phyloP scores from a whole-genome alignment of 2,113 vertebrate genomes.

The Fregetta grallaria region DNA sequence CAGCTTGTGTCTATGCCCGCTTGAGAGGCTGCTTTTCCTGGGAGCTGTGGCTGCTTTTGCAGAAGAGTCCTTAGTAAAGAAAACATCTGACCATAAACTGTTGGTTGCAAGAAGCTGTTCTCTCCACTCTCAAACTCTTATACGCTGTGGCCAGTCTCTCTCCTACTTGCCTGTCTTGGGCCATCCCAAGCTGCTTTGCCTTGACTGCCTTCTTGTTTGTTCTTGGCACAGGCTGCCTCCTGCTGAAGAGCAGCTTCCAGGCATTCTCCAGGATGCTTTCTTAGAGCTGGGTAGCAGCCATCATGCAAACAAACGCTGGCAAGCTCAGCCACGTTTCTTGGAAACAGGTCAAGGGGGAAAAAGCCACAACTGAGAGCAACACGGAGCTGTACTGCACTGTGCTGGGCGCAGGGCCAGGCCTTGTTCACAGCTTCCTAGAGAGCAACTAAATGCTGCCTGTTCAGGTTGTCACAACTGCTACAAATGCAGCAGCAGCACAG shows the following conservation, averaged over 20 bases:
- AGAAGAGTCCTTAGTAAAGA: background rate
- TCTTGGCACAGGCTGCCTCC: background rate
- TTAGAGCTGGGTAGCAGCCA: background rate
- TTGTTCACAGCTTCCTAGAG: background rate
- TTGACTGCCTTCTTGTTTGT: background rate
- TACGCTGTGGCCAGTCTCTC: background rate
- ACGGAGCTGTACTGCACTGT: background rate
- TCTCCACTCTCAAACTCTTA: background rate
- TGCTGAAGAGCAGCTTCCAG: background rate
- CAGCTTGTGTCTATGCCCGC: background rate
- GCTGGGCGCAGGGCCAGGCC: background rate
- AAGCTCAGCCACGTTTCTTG: background rate
- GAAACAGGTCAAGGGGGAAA: conserved; percentile 10
- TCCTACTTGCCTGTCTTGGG: background rate
- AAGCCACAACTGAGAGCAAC: background rate
- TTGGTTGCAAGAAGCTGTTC: background rate
- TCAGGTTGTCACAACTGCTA: background rate
- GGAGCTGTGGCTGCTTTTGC: background rate
- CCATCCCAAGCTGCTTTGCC: background rate
- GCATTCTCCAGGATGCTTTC: background rate
- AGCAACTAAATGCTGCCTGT: background rate
- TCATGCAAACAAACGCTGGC: background rate
- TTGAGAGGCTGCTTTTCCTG: background rate
- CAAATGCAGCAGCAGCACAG: background rate
- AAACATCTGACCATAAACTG: background rate